These are phyloP conservation scores for Procambarus virginalis DNA, from an alignment of 1,140 invertebrate species.

Conservation along the genomic window DNA sequence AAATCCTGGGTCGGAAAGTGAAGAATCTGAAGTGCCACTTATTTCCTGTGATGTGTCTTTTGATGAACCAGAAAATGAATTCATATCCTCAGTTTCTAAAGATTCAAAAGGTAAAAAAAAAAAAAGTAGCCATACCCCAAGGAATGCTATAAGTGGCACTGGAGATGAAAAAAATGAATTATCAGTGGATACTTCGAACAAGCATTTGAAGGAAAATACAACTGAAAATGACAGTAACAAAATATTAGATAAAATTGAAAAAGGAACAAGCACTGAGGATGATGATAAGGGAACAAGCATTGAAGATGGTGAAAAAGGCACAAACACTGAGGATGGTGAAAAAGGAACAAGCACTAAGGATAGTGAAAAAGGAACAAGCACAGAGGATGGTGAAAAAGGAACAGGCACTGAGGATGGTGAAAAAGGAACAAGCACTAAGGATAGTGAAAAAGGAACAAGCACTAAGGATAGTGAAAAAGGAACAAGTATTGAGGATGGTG, in stretches of 20 bases:
- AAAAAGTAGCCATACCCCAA: neutral
- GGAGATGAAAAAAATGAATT: neutral
- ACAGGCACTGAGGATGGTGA: too few species aligned
- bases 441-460: too few species aligned
- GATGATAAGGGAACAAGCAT: too few species aligned
- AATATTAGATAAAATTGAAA: neutral
- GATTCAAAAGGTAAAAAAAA: neutral
- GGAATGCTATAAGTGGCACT: neutral
- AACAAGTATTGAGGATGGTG: too few species aligned
- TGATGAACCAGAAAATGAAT: neutral
- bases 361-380: too few species aligned
- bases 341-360: too few species aligned
- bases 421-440: too few species aligned
- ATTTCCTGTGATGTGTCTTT: slow-evolving; percentile 15
- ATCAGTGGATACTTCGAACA: neutral
- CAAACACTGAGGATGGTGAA: too few species aligned
- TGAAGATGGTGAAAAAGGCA: too few species aligned
- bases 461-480: too few species aligned
- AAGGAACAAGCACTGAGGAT: neutral
- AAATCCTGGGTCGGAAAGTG: neutral
- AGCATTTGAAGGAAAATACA: too few species aligned
- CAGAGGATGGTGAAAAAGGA: too few species aligned
- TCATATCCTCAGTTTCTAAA: neutral
- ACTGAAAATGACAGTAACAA: neutral
- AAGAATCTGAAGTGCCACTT: neutral